These are phyloP conservation scores for Equus przewalskii DNA, from an alignment of 2,113 vertebrate genomes.

Conservation along the genomic window DNA sequence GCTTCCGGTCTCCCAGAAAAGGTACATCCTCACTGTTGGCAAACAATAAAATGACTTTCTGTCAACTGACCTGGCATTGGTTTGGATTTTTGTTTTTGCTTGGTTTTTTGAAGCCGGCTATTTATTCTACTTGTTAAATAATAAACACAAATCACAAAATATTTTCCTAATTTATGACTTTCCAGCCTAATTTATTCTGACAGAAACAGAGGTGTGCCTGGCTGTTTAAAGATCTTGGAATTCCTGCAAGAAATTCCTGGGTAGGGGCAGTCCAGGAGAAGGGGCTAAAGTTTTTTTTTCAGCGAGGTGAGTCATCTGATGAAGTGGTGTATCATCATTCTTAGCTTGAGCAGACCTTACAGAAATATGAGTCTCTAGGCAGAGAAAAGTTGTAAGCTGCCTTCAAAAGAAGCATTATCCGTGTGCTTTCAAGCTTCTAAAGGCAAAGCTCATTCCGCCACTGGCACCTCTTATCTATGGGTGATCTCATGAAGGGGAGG, in stretches of 20 bases:
- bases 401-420: neutral
- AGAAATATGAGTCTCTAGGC: neutral
- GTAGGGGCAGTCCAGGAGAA: neutral
- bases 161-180: constrained; percentile 68
- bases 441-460: neutral
- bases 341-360: constrained; percentile 28
- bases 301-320: neutral
- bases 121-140: constrained; percentile 68
- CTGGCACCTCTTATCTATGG: neutral
- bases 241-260: constrained; percentile 46
- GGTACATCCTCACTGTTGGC: neutral
- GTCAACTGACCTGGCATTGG: neutral
- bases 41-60: constrained; percentile 11
- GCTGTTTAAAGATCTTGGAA: constrained; percentile 57
- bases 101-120: constrained; percentile 50
- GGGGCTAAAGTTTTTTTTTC: constrained; percentile 16
- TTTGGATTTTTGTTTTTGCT: constrained; percentile 23
- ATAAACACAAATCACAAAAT: constrained; percentile 65
- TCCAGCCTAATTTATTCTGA: constrained; percentile 63
- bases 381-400: neutral
- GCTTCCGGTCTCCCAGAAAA: neutral
- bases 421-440: neutral
- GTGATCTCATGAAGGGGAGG: neutral
- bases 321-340: neutral
- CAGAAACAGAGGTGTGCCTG: constrained; percentile 64